phyloP scores from a whole-genome alignment of 1,140 invertebrate genomes.

The Drosophila hydei region DNA sequence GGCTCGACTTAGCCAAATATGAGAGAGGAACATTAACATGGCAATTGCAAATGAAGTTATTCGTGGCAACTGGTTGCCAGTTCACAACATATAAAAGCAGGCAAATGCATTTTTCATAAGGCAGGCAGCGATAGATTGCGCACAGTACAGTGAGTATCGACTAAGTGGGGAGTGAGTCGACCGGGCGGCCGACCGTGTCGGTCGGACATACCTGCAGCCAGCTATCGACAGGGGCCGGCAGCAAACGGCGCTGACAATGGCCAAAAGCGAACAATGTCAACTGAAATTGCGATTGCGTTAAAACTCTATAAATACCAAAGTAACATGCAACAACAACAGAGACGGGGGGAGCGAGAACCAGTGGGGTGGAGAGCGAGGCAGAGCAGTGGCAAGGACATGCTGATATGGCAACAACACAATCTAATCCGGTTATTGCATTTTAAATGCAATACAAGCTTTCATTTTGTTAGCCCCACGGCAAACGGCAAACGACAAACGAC shows the following conservation, averaged over 20 bases:
- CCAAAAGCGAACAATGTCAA: constrained; percentile 75
- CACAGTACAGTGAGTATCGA: background rate
- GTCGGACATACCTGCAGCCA: constrained; percentile 50
- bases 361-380: constrained; percentile 6
- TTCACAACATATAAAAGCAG: constrained; percentile 60
- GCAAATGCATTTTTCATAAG: constrained; percentile 80
- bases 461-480: constrained; percentile 40
- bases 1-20: constrained; percentile 2
- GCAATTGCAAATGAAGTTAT: constrained; percentile 67
- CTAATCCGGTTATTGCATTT: constrained; percentile 82
- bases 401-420: constrained; percentile 76
- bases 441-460: constrained; percentile 70
- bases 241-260: constrained; percentile 51
- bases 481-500: background rate
- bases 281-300: constrained; percentile 82
- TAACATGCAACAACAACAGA: constrained; percentile 67
- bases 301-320: constrained; percentile 83
- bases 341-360: constrained; percentile 13
- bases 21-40: constrained; percentile 48
- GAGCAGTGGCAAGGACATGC: constrained; percentile 54
- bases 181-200: constrained; percentile 12
- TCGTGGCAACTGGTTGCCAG: constrained; percentile 48
- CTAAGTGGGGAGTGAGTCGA: background rate
- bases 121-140: constrained; percentile 59
- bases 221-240: constrained; percentile 55